phyloP scores from a whole-genome alignment of 2,113 vertebrate genomes.

The Eurystomus gularis region DNA sequence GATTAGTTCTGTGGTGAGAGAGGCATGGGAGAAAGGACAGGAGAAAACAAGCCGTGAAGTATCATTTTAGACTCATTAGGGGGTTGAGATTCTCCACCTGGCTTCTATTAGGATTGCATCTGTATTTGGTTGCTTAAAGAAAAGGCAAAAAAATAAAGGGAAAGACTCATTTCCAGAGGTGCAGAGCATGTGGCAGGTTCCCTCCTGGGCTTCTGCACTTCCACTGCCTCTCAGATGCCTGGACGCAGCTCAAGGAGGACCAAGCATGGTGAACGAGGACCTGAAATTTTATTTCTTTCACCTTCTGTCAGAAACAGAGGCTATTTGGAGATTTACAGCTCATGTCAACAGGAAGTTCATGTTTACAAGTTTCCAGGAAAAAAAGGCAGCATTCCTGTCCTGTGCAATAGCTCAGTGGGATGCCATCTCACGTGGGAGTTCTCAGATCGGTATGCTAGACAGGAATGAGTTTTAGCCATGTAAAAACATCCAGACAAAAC shows the following conservation, averaged over 20 bases:
- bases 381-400: conserved; percentile 23
- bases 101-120: not conserved
- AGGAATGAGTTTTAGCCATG: not conserved
- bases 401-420: not conserved
- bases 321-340: conserved; percentile 8
- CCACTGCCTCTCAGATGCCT: not conserved
- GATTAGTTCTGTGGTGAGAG: not conserved
- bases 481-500: conserved; percentile 1
- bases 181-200: not conserved
- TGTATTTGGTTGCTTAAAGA: not conserved
- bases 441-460: not conserved
- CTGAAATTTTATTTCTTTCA: conserved; percentile 14
- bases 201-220: not conserved
- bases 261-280: not conserved
- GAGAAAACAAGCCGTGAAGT: not conserved
- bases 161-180: not conserved
- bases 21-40: not conserved
- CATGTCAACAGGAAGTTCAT: conserved; percentile 34
- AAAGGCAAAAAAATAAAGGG: not conserved
- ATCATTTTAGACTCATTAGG: not conserved
- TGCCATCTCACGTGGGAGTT: not conserved
- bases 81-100: not conserved
- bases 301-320: not conserved
- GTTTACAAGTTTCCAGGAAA: conserved; percentile 54
- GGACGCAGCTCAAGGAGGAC: not conserved